Percentiles rank a stretch among this genome's conserved stretches.
These are phyloP conservation scores for Galeopterus variegatus DNA, from an alignment of 2,113 vertebrate species.

Conservation along the genomic window DNA sequence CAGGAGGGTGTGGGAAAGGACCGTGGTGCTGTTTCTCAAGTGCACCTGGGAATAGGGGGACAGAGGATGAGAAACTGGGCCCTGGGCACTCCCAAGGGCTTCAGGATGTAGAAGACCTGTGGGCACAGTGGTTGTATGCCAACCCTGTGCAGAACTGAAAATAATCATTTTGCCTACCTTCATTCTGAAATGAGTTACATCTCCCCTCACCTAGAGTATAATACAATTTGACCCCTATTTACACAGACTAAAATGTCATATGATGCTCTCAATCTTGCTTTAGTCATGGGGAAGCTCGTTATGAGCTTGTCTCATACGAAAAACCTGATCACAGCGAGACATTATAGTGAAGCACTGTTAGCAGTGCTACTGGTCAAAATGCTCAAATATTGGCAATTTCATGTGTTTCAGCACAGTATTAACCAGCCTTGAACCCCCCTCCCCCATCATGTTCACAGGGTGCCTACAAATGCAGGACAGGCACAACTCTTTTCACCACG, in stretches of 20 bases:
- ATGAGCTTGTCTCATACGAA: accelerated
- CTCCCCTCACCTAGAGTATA: not conserved
- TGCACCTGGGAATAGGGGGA: accelerated
- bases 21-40: accelerated
- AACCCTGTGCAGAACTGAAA: accelerated
- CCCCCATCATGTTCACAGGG: accelerated
- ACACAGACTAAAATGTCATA: accelerated
- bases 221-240: accelerated
- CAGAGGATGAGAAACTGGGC: not conserved
- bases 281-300: not conserved
- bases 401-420: accelerated
- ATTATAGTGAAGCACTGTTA: not conserved
- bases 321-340: not conserved
- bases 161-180: accelerated
- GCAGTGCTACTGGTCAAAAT: not conserved
- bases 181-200: accelerated
- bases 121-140: accelerated
- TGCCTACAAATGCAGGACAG: accelerated
- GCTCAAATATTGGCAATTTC: too few species aligned
- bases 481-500: accelerated
- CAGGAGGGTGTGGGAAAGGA: not conserved
- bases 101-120: accelerated
- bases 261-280: not conserved
- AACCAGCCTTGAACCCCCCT: not conserved
- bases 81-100: not conserved